Base-by-base conservation (phyloP, 1,140 invertebrate genomes). In the Drosophila mauritiana region DNA sequence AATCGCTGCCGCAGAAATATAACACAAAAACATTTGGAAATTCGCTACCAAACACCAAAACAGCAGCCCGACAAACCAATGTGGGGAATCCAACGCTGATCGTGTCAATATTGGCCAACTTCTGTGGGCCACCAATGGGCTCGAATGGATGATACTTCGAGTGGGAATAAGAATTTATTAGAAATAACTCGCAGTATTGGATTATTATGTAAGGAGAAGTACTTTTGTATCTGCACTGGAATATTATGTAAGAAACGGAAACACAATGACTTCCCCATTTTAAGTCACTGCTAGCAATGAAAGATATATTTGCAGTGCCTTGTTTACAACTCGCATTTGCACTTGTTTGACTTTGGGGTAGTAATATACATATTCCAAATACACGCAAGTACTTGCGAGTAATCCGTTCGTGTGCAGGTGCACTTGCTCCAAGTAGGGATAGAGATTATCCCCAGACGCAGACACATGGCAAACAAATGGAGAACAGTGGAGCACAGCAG, bases 1-100 rank as follows among this genome's bases (percentile, higher is more conserved):
- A 81, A 80, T 80, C 62, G 73, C 49, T 27, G 77, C 81, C 81
- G 55, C 83, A 79, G 69, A 62, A 76, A 58, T 55, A 58, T 64
- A 82, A 68, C 54, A 59, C 78, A 70, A 57, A 57, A 76, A 25
- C 42, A 54, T 48, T 74, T 51, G 22, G 39, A 59, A 43, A 52
- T 42, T 55, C 36, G 17, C 15, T 40, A 40, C 48, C 36, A 57
- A 58, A 56, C 62, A 52, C 39, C 34, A 52, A 59, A 53, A 58
- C 4, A 51, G 36, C 56, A 68, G 39, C 43, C 37, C 45, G 36
- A 52, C 27, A 49, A 48, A 36, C 49, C 34, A 57, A 40, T 46
- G 27, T 37, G 43, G 15, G 15, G 49, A 56, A n/a, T 72, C 13
- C 20, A 54, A n/a, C 20, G 54, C 46, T 22, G 31, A 75, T 72